Evolutionary conservation across 2,888 invertebrate genomes (phyloP).

Genomic region (Napeogenes inachia): DNA sequence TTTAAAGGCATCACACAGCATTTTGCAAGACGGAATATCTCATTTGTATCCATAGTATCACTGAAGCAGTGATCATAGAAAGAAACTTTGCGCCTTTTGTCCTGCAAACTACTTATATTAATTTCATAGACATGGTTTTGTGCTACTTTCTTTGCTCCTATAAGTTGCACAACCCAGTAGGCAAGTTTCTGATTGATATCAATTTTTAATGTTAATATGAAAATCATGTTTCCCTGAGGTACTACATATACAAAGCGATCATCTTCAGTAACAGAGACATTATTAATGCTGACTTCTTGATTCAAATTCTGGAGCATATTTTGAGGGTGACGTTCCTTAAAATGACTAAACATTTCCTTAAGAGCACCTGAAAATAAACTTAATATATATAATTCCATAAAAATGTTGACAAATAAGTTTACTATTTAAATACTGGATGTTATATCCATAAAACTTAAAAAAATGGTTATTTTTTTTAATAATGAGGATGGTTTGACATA

Average conservation of each 20-base stretch:
- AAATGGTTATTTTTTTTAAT: background rate
- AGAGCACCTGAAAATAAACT: conserved; percentile 45
- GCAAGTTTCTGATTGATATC: conserved; percentile 55
- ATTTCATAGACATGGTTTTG: conserved; percentile 61
- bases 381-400: background rate
- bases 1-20: conserved; percentile 59
- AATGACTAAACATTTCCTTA: conserved; percentile 58
- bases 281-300: conserved; percentile 44
- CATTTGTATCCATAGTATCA: conserved; percentile 57
- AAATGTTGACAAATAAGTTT: background rate
- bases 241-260: conserved; percentile 55
- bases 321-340: conserved; percentile 55
- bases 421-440: too few species aligned
- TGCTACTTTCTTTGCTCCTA: conserved; percentile 56
- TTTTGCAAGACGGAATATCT: conserved; percentile 54
- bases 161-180: conserved; percentile 61
- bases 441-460: too few species aligned
- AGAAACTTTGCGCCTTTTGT: conserved; percentile 49
- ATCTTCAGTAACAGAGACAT: conserved; percentile 33
- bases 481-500: conserved; percentile 32
- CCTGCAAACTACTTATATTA: conserved; percentile 54
- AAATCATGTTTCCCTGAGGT: conserved; percentile 52
- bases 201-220: conserved; percentile 51
- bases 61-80: conserved; percentile 63
- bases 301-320: conserved; percentile 50